These are phyloP conservation scores for Chymomyza caudatula DNA, from an alignment of 2,888 invertebrate species.

Conservation along the genomic window DNA sequence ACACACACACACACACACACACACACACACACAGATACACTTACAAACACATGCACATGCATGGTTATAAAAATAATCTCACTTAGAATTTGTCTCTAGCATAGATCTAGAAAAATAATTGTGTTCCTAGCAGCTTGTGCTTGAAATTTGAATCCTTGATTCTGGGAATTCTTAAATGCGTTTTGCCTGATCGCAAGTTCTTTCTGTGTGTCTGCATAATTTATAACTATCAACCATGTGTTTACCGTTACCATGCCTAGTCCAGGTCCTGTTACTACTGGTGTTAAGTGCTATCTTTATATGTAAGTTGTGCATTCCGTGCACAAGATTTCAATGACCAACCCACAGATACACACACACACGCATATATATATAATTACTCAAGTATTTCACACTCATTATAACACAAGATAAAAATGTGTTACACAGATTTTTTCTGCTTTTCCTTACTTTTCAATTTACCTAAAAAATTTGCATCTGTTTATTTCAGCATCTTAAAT, in stretches of 20 bases:
- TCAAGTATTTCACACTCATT: slow-evolving; percentile 67
- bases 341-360: slow-evolving; percentile 27
- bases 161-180: slow-evolving; percentile 54
- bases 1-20: slow-evolving; percentile 36
- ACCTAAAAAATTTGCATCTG: background rate
- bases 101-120: background rate
- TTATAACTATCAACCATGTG: slow-evolving; percentile 59
- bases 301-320: slow-evolving; percentile 1
- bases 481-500: background rate
- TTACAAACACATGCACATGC: background rate
- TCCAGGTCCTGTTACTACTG: slow-evolving; percentile 33
- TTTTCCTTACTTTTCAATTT: slow-evolving; percentile 13
- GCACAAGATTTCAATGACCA: no score
- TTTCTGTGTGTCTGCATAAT: slow-evolving; percentile 41
- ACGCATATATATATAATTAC: slow-evolving; percentile 23
- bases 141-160: slow-evolving; percentile 70
- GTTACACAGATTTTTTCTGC: slow-evolving; percentile 60
- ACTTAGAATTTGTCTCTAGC: slow-evolving; percentile 67
- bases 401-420: slow-evolving; percentile 49
- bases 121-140: slow-evolving; percentile 14
- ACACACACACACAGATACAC: slow-evolving; percentile 9
- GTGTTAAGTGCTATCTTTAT: slow-evolving; percentile 12
- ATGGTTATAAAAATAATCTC: slow-evolving; percentile 70
- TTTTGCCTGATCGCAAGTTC: slow-evolving; percentile 43
- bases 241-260: slow-evolving; percentile 10